phyloP scores from a whole-genome alignment of 2,797 vertebrate genomes.

The Gymnocypris eckloni region DNA sequence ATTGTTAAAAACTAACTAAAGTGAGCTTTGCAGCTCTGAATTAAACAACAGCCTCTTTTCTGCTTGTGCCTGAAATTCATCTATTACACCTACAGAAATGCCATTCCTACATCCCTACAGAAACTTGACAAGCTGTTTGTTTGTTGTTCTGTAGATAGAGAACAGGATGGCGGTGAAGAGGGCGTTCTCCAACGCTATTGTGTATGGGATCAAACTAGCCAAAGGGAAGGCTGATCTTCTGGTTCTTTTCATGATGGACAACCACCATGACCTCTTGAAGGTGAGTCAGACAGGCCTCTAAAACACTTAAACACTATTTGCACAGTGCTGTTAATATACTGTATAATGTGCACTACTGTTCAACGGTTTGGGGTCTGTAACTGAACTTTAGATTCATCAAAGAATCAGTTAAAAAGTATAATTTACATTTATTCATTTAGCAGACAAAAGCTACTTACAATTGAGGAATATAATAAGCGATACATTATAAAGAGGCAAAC shows the following conservation, averaged over 20 bases:
- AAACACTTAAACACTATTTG: neutral
- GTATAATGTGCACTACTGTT: neutral
- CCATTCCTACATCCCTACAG: conserved; percentile 15
- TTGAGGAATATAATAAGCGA: no score
- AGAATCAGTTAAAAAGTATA: neutral
- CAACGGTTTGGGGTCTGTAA: no score
- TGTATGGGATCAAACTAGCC: conserved; percentile 88
- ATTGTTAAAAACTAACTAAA: conserved; percentile 23
- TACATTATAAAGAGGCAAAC: no score
- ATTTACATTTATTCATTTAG: no score
- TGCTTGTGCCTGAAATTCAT: neutral
- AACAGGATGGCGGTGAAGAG: conserved; percentile 98
- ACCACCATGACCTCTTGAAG: conserved; percentile 94
- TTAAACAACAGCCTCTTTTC: conserved; percentile 9
- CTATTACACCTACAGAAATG: conserved; percentile 20
- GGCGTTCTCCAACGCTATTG: conserved; percentile 89
- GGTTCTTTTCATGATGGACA: conserved; percentile 94
- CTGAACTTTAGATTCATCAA: neutral
- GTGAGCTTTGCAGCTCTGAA: neutral
- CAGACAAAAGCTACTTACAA: no score
- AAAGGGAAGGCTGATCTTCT: conserved; percentile 96
- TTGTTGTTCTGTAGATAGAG: conserved; percentile 80
- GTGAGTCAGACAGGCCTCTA: conserved; percentile 70
- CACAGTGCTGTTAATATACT: neutral
- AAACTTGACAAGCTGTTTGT: conserved; percentile 1